phyloP scores from a whole-genome alignment of 1,140 invertebrate species.

The Ostrea denselamellosa region DNA sequence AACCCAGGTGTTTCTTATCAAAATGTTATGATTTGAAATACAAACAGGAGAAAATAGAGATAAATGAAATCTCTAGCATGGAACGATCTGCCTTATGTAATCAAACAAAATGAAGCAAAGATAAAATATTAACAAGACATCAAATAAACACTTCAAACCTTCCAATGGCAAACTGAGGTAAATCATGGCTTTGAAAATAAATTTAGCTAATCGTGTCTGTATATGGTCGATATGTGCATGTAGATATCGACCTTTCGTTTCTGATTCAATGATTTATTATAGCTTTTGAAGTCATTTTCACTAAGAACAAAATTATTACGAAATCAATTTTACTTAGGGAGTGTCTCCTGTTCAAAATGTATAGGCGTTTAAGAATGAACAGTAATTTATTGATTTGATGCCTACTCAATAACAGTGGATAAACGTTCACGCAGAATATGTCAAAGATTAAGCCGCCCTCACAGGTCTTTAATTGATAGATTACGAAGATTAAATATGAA shows the following conservation, averaged over 20 bases:
- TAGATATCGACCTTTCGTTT: not conserved
- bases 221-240: not conserved
- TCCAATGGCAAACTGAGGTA: not conserved
- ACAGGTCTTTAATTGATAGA: not conserved
- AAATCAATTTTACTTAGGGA: not conserved
- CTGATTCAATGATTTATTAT: not conserved
- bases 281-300: not conserved
- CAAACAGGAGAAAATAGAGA: not conserved
- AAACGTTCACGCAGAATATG: not conserved
- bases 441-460: not conserved
- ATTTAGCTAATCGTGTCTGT: not conserved
- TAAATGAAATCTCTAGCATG: not conserved
- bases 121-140: not conserved
- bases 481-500: not conserved
- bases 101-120: not conserved
- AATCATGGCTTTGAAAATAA: not conserved
- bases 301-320: not conserved
- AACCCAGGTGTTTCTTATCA: slow-evolving; percentile 2
- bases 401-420: not conserved
- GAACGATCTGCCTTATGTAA: not conserved
- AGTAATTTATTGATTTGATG: not conserved
- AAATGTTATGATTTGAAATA: slow-evolving; percentile 31
- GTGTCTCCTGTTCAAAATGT: not conserved
- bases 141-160: not conserved
- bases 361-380: not conserved